These are phyloP conservation scores for Tragelaphus buxtoni DNA, from an alignment of 2,113 vertebrate species.

Conservation along the genomic window DNA sequence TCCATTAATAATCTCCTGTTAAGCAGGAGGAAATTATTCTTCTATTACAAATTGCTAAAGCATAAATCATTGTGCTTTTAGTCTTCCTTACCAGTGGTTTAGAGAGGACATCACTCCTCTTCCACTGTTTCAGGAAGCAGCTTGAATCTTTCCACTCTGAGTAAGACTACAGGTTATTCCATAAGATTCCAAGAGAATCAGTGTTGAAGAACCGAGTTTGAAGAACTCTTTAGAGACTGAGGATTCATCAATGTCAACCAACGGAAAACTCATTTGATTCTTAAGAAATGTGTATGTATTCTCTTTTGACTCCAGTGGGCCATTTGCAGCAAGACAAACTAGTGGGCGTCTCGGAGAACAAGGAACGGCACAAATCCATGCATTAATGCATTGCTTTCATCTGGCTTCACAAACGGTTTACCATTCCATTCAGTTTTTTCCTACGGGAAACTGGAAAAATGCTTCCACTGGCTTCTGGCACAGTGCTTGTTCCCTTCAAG, in stretches of 20 bases:
- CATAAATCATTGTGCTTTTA: not conserved
- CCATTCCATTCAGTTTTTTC: not conserved
- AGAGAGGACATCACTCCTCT: not conserved
- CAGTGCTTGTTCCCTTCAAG: not conserved
- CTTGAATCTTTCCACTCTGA: not conserved
- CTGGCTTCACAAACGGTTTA: constrained; percentile 4
- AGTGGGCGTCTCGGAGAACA: not conserved
- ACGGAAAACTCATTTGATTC: constrained; percentile 40
- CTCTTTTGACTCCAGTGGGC: not conserved
- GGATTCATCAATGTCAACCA: not conserved
- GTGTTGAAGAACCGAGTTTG: not conserved
- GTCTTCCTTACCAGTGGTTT: not conserved
- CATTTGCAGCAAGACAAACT: constrained; percentile 24
- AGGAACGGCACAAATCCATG: not conserved
- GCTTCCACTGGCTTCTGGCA: not conserved
- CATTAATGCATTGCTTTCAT: constrained; percentile 46
- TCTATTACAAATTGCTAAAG: not conserved
- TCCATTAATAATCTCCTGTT: constrained; percentile 1
- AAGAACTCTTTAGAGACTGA: not conserved
- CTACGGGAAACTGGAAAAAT: constrained; percentile 16
- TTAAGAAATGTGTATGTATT: not conserved
- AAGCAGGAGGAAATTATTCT: not conserved
- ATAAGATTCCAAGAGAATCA: not conserved
- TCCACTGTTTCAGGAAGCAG: not conserved
- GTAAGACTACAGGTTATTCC: not conserved